phyloP scores from a whole-genome alignment of 2,797 vertebrate genomes.

The Acanthornis magna region DNA sequence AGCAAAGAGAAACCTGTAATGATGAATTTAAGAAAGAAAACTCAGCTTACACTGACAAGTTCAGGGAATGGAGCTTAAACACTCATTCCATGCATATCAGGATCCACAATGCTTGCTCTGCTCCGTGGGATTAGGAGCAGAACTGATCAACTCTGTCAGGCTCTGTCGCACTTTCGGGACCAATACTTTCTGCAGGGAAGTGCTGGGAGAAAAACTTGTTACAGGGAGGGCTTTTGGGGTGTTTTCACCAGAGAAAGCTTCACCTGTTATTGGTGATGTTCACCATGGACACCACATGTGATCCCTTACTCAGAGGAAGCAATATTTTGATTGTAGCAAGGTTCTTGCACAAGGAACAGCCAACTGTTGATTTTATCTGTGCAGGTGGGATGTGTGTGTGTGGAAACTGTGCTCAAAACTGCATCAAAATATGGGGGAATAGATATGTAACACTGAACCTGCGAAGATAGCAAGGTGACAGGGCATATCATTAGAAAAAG shows the following conservation, averaged over 20 bases:
- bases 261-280: not conserved
- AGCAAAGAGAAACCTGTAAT: not conserved
- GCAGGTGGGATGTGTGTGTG: fast-evolving
- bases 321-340: not conserved
- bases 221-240: not conserved
- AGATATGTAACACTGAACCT: not conserved
- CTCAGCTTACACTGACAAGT: not conserved
- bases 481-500: not conserved
- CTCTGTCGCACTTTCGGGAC: not conserved
- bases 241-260: not conserved
- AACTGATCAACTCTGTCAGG: not conserved
- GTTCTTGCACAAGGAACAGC: fast-evolving
- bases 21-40: not conserved
- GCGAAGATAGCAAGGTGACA: not conserved
- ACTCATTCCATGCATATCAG: not conserved
- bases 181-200: not conserved
- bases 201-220: not conserved
- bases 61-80: not conserved
- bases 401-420: not conserved
- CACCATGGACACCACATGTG: fast-evolving
- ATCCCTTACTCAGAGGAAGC: not conserved
- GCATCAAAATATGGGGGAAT: not conserved
- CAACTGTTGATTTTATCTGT: fast-evolving
- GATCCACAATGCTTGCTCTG: not conserved
- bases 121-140: not conserved